Conservation (phyloP, 2,888 invertebrate genomes). For the Griposia aprilina region DNA sequence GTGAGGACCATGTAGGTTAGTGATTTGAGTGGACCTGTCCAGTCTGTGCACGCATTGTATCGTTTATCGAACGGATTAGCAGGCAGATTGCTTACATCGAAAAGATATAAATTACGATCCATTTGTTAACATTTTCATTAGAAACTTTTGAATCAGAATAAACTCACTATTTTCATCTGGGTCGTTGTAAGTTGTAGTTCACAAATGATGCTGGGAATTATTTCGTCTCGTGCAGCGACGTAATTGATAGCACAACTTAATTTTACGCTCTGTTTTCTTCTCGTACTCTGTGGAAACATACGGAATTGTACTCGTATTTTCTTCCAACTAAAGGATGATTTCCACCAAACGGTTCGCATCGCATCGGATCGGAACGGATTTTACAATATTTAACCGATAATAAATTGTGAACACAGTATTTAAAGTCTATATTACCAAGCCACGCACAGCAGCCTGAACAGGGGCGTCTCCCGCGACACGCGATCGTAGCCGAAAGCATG, state of each 20-base stretch:
- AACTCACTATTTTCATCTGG: background rate
- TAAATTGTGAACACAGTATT: too few relatives aligned
- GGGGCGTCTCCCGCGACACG: too few relatives aligned
- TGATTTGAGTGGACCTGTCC: background rate
- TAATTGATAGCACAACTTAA: constrained; percentile 67
- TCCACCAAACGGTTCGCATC: too few relatives aligned
- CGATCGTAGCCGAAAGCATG: too few relatives aligned
- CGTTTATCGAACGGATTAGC: background rate
- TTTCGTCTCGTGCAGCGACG: constrained; percentile 42
- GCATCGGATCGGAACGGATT: too few relatives aligned
- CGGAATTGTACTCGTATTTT: constrained; percentile 14
- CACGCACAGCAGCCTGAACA: too few relatives aligned
- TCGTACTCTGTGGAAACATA: constrained; percentile 59
- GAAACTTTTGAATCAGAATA: too few relatives aligned
- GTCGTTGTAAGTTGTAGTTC: background rate
- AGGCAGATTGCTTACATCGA: background rate
- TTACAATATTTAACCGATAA: too few relatives aligned
- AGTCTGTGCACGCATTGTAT: background rate
- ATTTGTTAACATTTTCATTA: too few relatives aligned
- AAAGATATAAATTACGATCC: background rate
- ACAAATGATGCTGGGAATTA: constrained; percentile 27
- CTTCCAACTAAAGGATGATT: background rate
- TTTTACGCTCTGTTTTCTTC: constrained; percentile 66
- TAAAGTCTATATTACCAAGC: too few relatives aligned
- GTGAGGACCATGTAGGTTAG: too few relatives aligned